These are phyloP conservation scores for Vombatus ursinus DNA, from an alignment of 2,113 vertebrate genomes.

Conservation along the genomic window DNA sequence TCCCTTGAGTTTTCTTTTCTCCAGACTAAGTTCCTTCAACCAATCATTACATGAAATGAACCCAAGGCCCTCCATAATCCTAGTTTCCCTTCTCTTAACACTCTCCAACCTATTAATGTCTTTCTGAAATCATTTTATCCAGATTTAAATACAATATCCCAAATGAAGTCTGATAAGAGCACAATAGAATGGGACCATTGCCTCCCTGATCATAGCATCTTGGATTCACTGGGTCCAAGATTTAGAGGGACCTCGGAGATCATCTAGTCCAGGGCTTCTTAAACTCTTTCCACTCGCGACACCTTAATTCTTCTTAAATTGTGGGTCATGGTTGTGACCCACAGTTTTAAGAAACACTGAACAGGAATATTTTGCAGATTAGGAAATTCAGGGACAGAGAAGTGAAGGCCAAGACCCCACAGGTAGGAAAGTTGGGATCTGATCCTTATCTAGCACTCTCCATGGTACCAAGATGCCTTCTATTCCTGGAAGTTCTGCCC, in stretches of 20 bases:
- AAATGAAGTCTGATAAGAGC: background rate
- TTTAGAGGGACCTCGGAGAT: background rate
- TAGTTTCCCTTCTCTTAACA: background rate
- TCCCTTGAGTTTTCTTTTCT: too few relatives aligned
- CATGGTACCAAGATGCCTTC: background rate
- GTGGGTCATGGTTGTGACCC: too few relatives aligned
- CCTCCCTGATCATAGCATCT: background rate
- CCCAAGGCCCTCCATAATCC: background rate
- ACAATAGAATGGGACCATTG: background rate
- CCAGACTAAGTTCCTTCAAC: background rate
- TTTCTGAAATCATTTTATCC: background rate
- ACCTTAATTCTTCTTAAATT: too few relatives aligned
- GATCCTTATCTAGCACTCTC: background rate
- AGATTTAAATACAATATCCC: background rate
- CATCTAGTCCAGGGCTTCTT: background rate
- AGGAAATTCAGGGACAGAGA: background rate
- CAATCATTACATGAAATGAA: background rate
- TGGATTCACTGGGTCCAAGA: background rate
- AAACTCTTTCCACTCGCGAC: too few relatives aligned
- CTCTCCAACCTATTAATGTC: background rate
- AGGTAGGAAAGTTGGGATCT: background rate
- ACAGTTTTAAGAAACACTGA: too few relatives aligned
- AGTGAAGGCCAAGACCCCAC: background rate
- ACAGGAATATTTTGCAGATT: background rate
- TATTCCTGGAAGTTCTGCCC: background rate